These are phyloP conservation scores for Dynastes grantii DNA, from an alignment of 2,888 invertebrate genomes.

Conservation along the genomic window DNA sequence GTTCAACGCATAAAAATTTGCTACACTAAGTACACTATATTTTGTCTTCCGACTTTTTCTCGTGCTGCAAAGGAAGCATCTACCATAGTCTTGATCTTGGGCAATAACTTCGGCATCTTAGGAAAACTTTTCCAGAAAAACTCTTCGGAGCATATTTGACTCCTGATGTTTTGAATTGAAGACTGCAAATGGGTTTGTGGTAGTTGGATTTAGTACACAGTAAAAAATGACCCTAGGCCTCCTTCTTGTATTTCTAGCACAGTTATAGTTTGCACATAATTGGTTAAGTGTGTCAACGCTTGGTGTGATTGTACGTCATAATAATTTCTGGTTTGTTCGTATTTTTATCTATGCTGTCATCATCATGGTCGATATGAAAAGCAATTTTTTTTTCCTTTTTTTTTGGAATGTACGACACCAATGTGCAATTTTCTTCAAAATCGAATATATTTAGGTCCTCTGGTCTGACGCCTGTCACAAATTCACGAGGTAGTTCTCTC, in stretches of 20 bases:
- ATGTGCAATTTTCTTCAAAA: slow-evolving; percentile 36
- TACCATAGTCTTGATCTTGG: not conserved
- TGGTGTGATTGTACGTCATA: not conserved
- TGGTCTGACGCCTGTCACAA: slow-evolving; percentile 23
- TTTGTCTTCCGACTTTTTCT: not conserved
- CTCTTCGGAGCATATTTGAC: not conserved
- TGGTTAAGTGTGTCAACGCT: not conserved
- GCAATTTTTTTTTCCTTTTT: slow-evolving; percentile 21
- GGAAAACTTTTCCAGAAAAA: not conserved
- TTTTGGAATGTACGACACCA: slow-evolving; percentile 45
- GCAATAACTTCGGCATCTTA: not conserved
- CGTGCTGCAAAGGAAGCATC: not conserved
- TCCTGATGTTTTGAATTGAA: too few species aligned
- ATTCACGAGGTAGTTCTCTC: slow-evolving; percentile 17
- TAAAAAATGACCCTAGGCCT: not conserved
- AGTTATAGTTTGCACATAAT: not conserved
- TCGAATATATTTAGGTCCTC: slow-evolving; percentile 39
- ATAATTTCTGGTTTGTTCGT: slow-evolving; percentile 46
- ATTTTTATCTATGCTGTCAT: slow-evolving; percentile 41
- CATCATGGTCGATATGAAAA: slow-evolving; percentile 36
- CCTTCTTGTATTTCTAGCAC: not conserved
- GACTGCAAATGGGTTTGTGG: too few species aligned
- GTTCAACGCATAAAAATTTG: too few species aligned
- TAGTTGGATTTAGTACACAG: too few species aligned
- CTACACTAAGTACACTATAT: too few species aligned